Evolutionary conservation across 2,113 vertebrate species (phyloP), one percentile per base, ranked within the genome.

Genomic region (Microcebus jonahi): DNA sequence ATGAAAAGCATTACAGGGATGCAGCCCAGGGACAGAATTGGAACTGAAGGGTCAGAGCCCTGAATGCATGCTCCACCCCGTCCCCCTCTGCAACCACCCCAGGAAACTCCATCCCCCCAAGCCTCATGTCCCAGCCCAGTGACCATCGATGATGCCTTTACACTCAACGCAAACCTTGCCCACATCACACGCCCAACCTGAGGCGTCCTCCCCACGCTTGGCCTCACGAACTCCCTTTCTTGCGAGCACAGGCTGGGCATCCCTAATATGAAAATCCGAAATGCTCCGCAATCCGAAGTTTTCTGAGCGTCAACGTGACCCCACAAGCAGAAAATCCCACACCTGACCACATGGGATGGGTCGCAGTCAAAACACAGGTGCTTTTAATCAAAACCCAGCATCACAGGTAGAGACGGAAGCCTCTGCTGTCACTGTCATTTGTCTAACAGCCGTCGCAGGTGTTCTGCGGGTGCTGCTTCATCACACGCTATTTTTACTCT

Each of bases 21-120:
- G 25, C 27, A n/a, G 67, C 3, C 15, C 20, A 80, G 34, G 25
- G 67, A 87, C 12, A 10, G 1, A 12, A 82, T 13, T 27, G 53
- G 39, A 91, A 45, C 31, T 27, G 17, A 23, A 50, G 59, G 13
- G 15, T 55, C 94, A 50, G 55, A n/a, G 21, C 79, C 88, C 63
- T 29, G 31, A 57, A 63, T 7, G 12, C 91, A 85, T 15, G 77
- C 6, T 18, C 61, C 3, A 27, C 14, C 14, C 45, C 14, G 9
- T 14, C 7, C 8, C 4, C 25, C 14, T 39, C 59, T 71, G 23
- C 50, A 21, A 31, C 20, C 57, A 21, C 18, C 34, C 5, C 36
- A 34, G 45, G 50, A 57, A 36, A 31, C 5, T 15, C 5, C 0
- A 4, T n/a, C 23, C 2, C 3, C 13, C 48, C 48, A 34, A 6